Base-by-base conservation (phyloP, 2,888 invertebrate species). In the Timandra comae region DNA sequence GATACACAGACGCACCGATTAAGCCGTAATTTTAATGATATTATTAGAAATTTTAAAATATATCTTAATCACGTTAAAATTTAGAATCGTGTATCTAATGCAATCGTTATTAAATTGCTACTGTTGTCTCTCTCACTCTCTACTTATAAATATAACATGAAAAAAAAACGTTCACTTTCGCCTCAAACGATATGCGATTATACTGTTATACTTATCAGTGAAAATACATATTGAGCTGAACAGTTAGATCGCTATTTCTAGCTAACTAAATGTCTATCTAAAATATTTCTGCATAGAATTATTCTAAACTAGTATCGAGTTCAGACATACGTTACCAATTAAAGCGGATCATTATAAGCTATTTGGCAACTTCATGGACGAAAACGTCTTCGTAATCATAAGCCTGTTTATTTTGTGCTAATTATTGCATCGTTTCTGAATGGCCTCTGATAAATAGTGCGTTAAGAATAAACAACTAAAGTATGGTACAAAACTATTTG, bases 291-390 rank as follows among this genome's bases (percentile, higher is more conserved):
- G 55, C 46, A 47, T 49, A 53, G 45, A 52, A 49, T 46, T 46
- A 51, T 38, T 46, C 52, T 54, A 56, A 59, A 63, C 59, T 62
- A 63, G 55, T 47, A 50, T 58, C 54, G 54, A 48, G 41, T 53
- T 47, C 41, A 52, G 54, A 61, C 54, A 53, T 52, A 52, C 46
- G 47, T 48, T 54, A 48, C 51, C 55, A 52, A 51, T 54, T 55
- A 55, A 61, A 65, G 61, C 68, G 56, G 66, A 66, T 63, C 59
- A 67, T 65, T 76, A 78, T 60, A 73, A 74, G 70, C 79, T 84
- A 85, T 85, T 85, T 85, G 84, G 84, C 84, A 85, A 75, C 82
- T 74, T 73, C 48, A 63, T 72, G 84, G 84, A 85, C 84, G 84
- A 73, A 66, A 62, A 65, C 59, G 67, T 78, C 68, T 62, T 10